These are phyloP conservation scores for Dasypolia templi DNA, from an alignment of 2,888 invertebrate genomes.

Conservation along the genomic window DNA sequence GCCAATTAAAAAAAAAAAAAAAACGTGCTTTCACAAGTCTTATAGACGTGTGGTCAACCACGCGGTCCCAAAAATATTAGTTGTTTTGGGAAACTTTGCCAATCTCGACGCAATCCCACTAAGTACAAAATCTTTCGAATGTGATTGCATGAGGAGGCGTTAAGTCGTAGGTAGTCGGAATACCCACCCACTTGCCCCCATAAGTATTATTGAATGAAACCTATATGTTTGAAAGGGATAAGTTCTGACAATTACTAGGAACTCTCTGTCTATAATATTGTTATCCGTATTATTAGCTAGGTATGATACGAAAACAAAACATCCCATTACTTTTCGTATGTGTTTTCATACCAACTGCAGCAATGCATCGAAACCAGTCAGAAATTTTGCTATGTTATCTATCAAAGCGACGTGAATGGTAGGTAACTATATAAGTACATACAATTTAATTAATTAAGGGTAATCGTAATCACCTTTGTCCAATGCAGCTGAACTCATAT, in stretches of 20 bases:
- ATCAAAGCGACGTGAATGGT: background rate
- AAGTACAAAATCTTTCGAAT: background rate
- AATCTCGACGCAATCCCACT: background rate
- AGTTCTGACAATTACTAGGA: background rate
- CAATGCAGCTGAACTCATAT: conserved; percentile 70
- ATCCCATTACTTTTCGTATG: background rate
- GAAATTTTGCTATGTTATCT: conserved; percentile 6
- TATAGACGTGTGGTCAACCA: no score
- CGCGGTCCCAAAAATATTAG: background rate
- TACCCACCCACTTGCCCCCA: no score
- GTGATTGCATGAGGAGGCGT: background rate
- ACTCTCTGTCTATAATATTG: background rate
- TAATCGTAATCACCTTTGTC: conserved; percentile 65
- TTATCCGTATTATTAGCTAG: background rate
- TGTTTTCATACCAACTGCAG: background rate
- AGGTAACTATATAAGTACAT: conserved; percentile 11
- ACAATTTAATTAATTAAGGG: conserved; percentile 46
- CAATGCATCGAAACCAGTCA: background rate
- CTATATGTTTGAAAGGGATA: background rate
- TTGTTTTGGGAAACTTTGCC: background rate
- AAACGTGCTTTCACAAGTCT: no score
- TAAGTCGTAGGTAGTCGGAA: background rate
- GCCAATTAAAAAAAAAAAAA: no score
- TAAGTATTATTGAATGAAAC: background rate
- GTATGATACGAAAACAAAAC: background rate